These are phyloP conservation scores for Seriola aureovittata DNA, from an alignment of 2,113 vertebrate genomes.

Conservation along the genomic window DNA sequence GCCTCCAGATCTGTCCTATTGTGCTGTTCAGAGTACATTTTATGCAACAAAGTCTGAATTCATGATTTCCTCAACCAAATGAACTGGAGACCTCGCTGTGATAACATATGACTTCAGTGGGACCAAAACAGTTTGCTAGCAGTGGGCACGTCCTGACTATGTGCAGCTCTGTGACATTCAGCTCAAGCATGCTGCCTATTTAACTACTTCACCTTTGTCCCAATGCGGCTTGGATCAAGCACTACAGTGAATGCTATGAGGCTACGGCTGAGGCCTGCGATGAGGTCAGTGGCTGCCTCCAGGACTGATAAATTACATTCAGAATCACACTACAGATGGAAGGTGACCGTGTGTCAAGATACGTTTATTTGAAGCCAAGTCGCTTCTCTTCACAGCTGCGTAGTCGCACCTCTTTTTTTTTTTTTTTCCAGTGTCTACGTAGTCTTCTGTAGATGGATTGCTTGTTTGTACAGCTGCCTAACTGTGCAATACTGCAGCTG, in stretches of 20 bases:
- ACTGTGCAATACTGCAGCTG: conserved; percentile 50
- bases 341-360: conserved; percentile 19
- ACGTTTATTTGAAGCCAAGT: conserved; percentile 14
- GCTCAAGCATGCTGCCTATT: conserved; percentile 27
- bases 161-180: conserved; percentile 25
- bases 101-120: neutral
- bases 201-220: conserved; percentile 42
- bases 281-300: neutral
- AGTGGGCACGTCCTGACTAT: conserved; percentile 2
- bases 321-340: neutral
- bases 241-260: neutral
- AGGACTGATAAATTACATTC: conserved; percentile 1
- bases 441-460: conserved; percentile 27
- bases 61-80: conserved; percentile 3
- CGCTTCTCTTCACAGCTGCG: conserved; percentile 31
- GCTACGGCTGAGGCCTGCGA: conserved; percentile 28
- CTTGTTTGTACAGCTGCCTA: conserved; percentile 66
- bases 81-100: neutral
- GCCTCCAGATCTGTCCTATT: neutral
- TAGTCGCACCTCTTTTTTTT: neutral
- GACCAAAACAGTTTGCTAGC: neutral
- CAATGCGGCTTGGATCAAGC: conserved; percentile 20
- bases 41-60: neutral
- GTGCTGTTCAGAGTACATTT: neutral
- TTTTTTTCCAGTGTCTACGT: neutral